These are phyloP conservation scores for Gonocerus acuteangulatus DNA, from an alignment of 2,888 invertebrate species.

Conservation along the genomic window DNA sequence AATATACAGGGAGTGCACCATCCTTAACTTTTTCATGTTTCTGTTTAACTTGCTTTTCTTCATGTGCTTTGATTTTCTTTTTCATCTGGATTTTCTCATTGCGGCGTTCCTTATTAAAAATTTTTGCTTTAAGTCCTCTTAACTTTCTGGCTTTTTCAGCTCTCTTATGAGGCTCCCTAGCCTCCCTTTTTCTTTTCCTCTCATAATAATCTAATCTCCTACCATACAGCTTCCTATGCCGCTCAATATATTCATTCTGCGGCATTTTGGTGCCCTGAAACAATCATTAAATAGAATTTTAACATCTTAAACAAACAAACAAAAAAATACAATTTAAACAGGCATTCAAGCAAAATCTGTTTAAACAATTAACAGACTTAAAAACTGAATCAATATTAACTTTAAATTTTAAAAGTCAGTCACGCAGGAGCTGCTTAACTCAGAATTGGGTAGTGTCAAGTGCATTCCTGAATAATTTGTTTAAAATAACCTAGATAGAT, in stretches of 20 bases:
- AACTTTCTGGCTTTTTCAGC: constrained; percentile 86
- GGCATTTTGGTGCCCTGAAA: constrained; percentile 59
- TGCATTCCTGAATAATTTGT: too few relatives aligned
- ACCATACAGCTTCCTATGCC: constrained; percentile 93
- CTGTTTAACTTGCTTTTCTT: constrained; percentile 81
- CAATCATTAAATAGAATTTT: not conserved
- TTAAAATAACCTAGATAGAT: too few relatives aligned
- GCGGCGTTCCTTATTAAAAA: constrained; percentile 91
- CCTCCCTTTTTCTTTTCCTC: constrained; percentile 88
- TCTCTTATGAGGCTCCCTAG: constrained; percentile 84
- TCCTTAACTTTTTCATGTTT: constrained; percentile 73
- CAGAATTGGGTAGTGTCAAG: too few relatives aligned
- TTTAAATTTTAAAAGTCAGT: too few relatives aligned
- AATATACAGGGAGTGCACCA: constrained; percentile 89
- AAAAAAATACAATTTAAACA: not conserved
- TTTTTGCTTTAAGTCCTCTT: constrained; percentile 92
- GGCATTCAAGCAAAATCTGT: not conserved
- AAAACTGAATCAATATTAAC: not conserved
- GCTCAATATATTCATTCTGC: constrained; percentile 99
- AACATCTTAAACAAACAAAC: not conserved
- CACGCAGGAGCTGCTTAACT: too few relatives aligned
- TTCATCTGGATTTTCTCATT: constrained; percentile 99
- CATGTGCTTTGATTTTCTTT: constrained; percentile 95
- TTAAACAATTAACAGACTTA: not conserved
- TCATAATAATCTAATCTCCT: constrained; percentile 96